phyloP scores from a whole-genome alignment of 2,797 vertebrate species.

The Neomorphus geoffroyi region DNA sequence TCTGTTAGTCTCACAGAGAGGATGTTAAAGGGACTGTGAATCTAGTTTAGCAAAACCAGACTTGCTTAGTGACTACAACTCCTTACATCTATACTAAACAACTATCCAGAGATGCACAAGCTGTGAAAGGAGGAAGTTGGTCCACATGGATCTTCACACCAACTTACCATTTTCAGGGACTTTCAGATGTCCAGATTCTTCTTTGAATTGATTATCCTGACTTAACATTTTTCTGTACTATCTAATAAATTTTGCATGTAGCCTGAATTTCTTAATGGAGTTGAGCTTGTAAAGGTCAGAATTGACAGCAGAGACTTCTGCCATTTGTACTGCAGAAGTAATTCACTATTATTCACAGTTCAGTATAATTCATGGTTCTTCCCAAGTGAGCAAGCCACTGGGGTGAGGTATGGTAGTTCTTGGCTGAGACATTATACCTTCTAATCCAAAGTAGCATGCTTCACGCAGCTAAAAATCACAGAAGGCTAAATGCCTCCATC shows the following conservation, averaged over 20 bases:
- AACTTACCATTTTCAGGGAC: not conserved
- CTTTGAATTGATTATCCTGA: not conserved
- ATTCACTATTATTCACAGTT: not conserved
- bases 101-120: not conserved
- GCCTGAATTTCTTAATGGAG: not conserved
- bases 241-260: not conserved
- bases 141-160: not conserved
- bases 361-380: too few relatives aligned
- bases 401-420: not conserved
- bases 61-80: not conserved
- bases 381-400: not conserved
- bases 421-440: not conserved
- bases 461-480: not conserved
- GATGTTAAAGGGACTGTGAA: not conserved
- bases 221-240: not conserved
- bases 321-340: not conserved
- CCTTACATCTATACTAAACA: not conserved
- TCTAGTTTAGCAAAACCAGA: not conserved
- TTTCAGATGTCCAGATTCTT: not conserved
- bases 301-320: fast-evolving
- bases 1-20: not conserved
- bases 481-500: not conserved
- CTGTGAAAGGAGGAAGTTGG: not conserved
- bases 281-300: not conserved
- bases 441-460: not conserved